phyloP scores from a whole-genome alignment of 92 coral and sea anemone species.

The Isaurus tuberculatus region DNA sequence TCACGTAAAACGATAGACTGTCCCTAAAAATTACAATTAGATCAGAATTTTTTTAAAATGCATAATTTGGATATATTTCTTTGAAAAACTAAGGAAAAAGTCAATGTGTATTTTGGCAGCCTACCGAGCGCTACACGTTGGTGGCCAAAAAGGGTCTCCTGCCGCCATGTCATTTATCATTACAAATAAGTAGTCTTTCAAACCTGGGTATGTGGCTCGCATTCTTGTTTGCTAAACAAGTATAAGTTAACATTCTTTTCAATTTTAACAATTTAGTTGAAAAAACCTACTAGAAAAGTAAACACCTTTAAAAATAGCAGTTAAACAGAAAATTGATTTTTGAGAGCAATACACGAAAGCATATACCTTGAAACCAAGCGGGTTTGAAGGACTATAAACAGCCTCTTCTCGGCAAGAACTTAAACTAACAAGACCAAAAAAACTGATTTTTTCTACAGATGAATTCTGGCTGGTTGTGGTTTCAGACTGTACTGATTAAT shows the following conservation, averaged over 20 bases:
- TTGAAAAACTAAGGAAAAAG: background rate
- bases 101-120: background rate
- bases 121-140: background rate
- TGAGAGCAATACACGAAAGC: background rate
- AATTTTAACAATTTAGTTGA: background rate
- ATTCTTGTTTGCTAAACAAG: background rate
- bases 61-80: background rate
- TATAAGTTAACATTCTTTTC: background rate
- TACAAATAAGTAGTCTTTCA: constrained; percentile 8
- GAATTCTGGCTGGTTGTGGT: background rate
- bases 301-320: background rate
- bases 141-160: background rate
- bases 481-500: constrained; percentile 9
- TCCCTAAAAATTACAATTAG: no score
- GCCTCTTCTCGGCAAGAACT: background rate
- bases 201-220: background rate
- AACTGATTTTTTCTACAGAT: background rate
- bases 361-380: background rate
- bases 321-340: background rate
- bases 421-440: background rate
- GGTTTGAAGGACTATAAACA: background rate
- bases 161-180: constrained; percentile 33
- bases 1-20: no score
- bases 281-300: background rate
- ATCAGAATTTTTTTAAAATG: no score